These are phyloP conservation scores for Rhinoderma darwinii DNA, from an alignment of 2,113 vertebrate genomes.

Conservation along the genomic window DNA sequence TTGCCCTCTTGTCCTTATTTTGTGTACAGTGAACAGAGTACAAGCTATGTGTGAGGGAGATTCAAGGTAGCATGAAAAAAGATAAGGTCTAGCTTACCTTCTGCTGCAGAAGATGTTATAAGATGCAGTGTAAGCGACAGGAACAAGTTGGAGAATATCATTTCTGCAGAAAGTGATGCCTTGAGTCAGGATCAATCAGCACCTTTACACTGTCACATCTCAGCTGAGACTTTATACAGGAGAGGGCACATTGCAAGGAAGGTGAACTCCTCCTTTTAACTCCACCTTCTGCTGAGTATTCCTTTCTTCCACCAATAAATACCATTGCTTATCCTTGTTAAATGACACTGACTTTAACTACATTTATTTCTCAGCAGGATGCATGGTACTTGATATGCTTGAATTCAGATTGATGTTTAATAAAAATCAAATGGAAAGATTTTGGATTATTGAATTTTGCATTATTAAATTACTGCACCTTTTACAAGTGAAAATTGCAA, in stretches of 20 bases:
- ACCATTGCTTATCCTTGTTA: constrained; percentile 23
- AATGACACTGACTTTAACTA: not conserved
- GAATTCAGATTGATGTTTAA: not conserved
- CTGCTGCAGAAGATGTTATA: not conserved
- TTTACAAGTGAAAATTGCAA: not conserved
- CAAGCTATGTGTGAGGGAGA: not conserved
- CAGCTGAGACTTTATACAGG: constrained; percentile 51
- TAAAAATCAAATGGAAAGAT: too few species aligned
- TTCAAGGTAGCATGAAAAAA: not conserved
- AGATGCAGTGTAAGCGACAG: constrained; percentile 27
- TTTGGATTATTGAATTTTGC: not conserved
- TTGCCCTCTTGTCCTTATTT: not conserved
- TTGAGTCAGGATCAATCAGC: constrained; percentile 6
- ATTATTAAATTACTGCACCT: not conserved
- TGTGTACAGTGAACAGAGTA: not conserved
- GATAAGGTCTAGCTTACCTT: constrained; percentile 32
- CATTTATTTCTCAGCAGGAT: not conserved
- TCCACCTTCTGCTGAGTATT: constrained; percentile 39
- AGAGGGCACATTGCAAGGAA: constrained; percentile 30
- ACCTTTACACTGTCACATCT: constrained; percentile 49
- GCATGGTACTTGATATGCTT: not conserved
- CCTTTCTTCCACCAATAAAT: constrained; percentile 35
- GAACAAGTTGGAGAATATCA: constrained; percentile 6
- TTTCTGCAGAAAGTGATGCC: constrained; percentile 23
- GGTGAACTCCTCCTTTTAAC: constrained; percentile 49